These are phyloP conservation scores for Sussaba pulchella DNA, from an alignment of 2,888 invertebrate genomes.

Conservation along the genomic window DNA sequence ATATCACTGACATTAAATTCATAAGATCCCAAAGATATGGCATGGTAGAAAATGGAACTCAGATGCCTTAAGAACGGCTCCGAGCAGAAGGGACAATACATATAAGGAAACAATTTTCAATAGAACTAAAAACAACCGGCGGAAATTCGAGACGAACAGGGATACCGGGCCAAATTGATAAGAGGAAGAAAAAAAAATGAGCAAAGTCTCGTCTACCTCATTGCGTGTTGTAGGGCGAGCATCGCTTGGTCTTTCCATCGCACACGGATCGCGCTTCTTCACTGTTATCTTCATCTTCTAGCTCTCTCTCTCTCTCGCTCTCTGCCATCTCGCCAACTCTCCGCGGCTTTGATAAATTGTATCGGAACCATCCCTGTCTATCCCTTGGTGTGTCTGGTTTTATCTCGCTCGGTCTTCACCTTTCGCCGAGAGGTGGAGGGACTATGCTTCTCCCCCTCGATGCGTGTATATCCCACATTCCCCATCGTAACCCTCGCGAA, in stretches of 20 bases:
- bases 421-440: not conserved
- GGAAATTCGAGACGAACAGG: no score
- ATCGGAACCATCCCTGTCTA: constrained; percentile 40
- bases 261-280: not conserved
- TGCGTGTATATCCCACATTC: constrained; percentile 39
- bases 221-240: constrained; percentile 24
- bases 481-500: constrained; percentile 30
- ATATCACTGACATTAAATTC: no score
- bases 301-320: not conserved
- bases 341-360: constrained; percentile 39
- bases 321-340: not conserved
- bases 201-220: constrained; percentile 6
- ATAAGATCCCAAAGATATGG: no score
- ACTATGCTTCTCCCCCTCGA: constrained; percentile 8
- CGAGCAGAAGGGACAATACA: no score
- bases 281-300: constrained; percentile 4
- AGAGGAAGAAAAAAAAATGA: no score
- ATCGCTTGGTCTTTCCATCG: constrained; percentile 21
- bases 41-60: no score
- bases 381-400: constrained; percentile 12
- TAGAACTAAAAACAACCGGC: no score
- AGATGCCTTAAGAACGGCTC: no score
- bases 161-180: no score
- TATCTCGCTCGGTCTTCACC: constrained; percentile 36
- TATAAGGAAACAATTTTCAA: no score